Percentiles rank a stretch among this genome's conserved stretches.
phyloP scores from a whole-genome alignment of 2,797 vertebrate species.

The Ptychobarbus kaznakovi region DNA sequence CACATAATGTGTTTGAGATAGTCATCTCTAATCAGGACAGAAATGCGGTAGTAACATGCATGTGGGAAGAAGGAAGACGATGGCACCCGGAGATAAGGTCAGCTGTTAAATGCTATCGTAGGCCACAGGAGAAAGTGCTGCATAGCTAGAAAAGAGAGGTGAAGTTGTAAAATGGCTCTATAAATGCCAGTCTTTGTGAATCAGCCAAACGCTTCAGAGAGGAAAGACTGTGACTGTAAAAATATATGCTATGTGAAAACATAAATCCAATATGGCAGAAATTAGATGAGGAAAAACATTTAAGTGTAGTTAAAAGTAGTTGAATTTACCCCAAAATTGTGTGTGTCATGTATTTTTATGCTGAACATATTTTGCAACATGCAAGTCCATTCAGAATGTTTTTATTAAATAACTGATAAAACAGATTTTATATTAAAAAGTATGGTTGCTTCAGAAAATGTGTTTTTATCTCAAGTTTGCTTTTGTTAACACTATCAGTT shows the following conservation, averaged over 20 bases:
- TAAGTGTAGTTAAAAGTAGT: background rate
- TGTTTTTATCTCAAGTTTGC: background rate
- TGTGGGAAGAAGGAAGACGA: conserved; percentile 50
- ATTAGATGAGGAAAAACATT: too few species aligned
- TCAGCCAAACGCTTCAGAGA: conserved; percentile 47
- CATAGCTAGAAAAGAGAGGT: conserved; percentile 53
- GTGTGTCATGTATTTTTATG: background rate
- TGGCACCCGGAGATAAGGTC: conserved; percentile 71
- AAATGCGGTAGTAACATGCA: conserved; percentile 69
- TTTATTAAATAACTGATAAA: background rate
- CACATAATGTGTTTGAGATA: conserved; percentile 68
- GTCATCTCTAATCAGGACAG: conserved; percentile 74
- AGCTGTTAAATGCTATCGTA: conserved; percentile 76
- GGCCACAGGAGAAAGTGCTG: conserved; percentile 66
- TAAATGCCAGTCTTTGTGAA: conserved; percentile 65
- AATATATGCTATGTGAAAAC: background rate
- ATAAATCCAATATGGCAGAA: background rate
- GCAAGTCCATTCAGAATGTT: background rate
- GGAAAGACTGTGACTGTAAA: background rate
- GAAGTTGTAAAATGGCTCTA: conserved; percentile 66
- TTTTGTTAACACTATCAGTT: background rate
- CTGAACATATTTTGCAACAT: conserved; percentile 3
- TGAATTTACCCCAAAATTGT: background rate
- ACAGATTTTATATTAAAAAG: too few species aligned
- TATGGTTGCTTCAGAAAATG: background rate